phyloP scores from a whole-genome alignment of 2,113 vertebrate species.

The Verasper variegatus region DNA sequence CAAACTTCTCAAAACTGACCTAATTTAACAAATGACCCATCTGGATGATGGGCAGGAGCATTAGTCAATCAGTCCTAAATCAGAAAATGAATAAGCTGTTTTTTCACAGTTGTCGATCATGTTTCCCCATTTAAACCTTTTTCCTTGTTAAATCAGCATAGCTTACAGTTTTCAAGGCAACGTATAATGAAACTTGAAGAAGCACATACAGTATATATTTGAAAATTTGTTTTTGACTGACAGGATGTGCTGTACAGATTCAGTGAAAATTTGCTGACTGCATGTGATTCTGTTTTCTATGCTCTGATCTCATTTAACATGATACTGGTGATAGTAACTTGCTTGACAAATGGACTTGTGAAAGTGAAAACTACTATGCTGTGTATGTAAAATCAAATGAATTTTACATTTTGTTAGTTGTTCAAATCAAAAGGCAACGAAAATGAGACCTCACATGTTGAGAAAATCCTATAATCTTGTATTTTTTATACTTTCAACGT shows the following conservation, averaged over 20 bases:
- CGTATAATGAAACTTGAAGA: slow-evolving; percentile 64
- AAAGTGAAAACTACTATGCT: slow-evolving; percentile 80
- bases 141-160: slow-evolving; percentile 33
- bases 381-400: slow-evolving; percentile 51
- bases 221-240: slow-evolving; percentile 37
- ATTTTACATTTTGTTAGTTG: slow-evolving; percentile 68
- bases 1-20: slow-evolving; percentile 15
- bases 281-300: slow-evolving; percentile 78
- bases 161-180: slow-evolving; percentile 41
- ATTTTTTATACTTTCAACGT: slow-evolving; percentile 78
- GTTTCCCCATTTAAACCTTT: slow-evolving; percentile 20
- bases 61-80: too few relatives aligned
- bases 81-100: slow-evolving; percentile 32
- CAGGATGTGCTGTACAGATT: slow-evolving; percentile 62
- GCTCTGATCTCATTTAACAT: slow-evolving; percentile 64
- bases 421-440: slow-evolving; percentile 60
- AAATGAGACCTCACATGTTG: slow-evolving; percentile 73
- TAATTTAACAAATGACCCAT: slow-evolving; percentile 11
- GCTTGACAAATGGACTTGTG: slow-evolving; percentile 76
- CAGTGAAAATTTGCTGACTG: slow-evolving; percentile 78
- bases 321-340: slow-evolving; percentile 73
- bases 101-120: slow-evolving; percentile 2
- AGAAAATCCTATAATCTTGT: slow-evolving; percentile 72
- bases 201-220: slow-evolving; percentile 73
- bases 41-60: neutral